A percentile compares a stretch with the other conserved stretches of the same genome.
Conservation (phyloP, 2,888 invertebrate species). For the Pseudococcus longispinus region DNA sequence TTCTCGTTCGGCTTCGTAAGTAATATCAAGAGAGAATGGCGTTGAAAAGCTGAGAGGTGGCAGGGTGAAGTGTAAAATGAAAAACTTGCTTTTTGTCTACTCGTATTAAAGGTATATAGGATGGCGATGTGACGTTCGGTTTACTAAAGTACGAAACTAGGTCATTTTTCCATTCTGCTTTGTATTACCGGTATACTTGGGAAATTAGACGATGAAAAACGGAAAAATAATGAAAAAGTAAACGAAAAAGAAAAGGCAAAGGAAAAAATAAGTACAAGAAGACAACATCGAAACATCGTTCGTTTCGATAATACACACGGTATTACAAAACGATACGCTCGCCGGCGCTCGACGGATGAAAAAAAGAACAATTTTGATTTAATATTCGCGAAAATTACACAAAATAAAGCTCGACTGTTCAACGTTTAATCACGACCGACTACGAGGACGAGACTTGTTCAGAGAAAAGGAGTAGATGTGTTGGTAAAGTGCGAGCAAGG, state of each 20-base stretch:
- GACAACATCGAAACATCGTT: neutral
- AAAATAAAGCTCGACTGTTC: neutral
- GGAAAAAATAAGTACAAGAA: neutral
- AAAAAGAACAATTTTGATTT: conserved; percentile 15
- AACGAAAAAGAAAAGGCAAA: neutral
- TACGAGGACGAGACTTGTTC: neutral
- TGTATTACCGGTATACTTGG: neutral
- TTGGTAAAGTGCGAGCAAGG: neutral
- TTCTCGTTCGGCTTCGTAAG: neutral
- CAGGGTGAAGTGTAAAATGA: neutral
- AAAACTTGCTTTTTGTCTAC: conserved; percentile 8
- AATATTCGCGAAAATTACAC: neutral
- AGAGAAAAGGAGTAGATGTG: neutral
- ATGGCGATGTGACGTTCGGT: neutral
- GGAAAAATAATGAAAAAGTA: neutral
- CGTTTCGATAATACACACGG: neutral
- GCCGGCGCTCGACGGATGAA: neutral
- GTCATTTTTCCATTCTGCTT: conserved; percentile 3
- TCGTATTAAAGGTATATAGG: neutral
- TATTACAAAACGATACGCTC: neutral
- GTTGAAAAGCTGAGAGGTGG: neutral
- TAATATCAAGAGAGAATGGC: neutral
- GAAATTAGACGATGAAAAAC: neutral
- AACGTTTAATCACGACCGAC: neutral
- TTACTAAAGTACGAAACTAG: neutral